These are phyloP conservation scores for Cyrtonyx montezumae DNA, from an alignment of 2,113 vertebrate species.

Conservation along the genomic window DNA sequence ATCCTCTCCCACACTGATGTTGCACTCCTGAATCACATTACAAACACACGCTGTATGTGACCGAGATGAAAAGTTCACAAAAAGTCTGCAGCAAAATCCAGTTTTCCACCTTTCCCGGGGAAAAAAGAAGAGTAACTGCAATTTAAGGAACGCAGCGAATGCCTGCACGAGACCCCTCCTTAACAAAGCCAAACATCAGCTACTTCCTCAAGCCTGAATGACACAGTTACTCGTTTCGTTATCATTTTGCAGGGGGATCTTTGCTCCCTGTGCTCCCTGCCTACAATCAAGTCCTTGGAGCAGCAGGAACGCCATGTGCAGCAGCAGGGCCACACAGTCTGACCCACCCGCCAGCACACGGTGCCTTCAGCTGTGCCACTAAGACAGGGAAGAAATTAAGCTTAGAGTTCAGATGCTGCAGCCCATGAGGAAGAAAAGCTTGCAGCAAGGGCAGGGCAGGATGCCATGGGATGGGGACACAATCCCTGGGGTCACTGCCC, in stretches of 20 bases:
- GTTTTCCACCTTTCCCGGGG: neutral
- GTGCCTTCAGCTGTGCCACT: neutral
- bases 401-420: neutral
- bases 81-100: neutral
- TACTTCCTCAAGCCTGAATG: constrained; percentile 4
- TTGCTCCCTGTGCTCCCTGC: neutral
- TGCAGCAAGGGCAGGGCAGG: neutral
- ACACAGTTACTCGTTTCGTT: neutral
- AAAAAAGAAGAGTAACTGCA: neutral
- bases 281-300: neutral
- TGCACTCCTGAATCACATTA: accelerated
- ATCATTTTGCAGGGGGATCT: neutral
- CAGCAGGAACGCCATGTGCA: neutral
- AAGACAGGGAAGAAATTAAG: neutral
- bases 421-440: neutral
- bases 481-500: neutral
- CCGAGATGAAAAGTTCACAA: neutral
- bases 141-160: neutral
- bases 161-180: neutral
- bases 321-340: neutral
- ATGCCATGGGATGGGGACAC: neutral
- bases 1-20: neutral
- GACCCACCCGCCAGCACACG: neutral
- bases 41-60: neutral
- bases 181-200: neutral